Evolutionary conservation across 1,140 invertebrate genomes (phyloP), one percentile per base, ranked within the genome.

Genomic region (Brachionus calyciflorus): DNA sequence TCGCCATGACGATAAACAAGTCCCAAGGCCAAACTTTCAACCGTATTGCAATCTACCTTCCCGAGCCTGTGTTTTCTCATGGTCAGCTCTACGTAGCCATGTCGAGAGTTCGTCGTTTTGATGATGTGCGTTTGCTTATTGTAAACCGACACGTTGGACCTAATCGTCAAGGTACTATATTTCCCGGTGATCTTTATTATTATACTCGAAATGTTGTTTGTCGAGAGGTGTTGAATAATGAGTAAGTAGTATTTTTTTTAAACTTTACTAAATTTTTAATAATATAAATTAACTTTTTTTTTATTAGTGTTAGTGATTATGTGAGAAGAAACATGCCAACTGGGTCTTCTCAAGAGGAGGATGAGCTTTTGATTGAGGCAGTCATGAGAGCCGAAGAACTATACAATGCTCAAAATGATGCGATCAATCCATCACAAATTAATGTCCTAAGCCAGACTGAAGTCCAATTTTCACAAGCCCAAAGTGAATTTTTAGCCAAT

Each of bases 1-100:
- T 87, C 81, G 84, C 86, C 24, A 87, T 88, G 82, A 86, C 87
- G 0, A 86, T 88, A 4, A 88, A 88, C 80, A 88, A 88, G 81
- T 78, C 85, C 3, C 88, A 89, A 81, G 86, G 88, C 17, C 86
- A 88, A 80, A 78, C 83, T 10, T 75, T 84, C 9, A 40, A 77
- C 30, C 28, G 80, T 81, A 28, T 80, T 82, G 78, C 78, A 10
- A 26, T 82, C 17, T 41, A 78, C 63, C 26, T 81, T 21, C 9
- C 30, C 44, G 12, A 75, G 9, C 76, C 70, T n/a, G 77, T 78
- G 10, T 83, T 81, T 49, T 33, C 69, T 2, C 80, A 82, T 76
- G 82, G 82, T 41, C 81, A 81, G 69, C 69, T 81, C 4, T 82
- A 82, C 78, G 80, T 81, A 9, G 81, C 79, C 24, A 78, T 80